A percentile compares a stretch with the other conserved stretches of the same genome.
phyloP scores from a whole-genome alignment of 1,140 invertebrate species.

The Drosophila pseudoobscura region DNA sequence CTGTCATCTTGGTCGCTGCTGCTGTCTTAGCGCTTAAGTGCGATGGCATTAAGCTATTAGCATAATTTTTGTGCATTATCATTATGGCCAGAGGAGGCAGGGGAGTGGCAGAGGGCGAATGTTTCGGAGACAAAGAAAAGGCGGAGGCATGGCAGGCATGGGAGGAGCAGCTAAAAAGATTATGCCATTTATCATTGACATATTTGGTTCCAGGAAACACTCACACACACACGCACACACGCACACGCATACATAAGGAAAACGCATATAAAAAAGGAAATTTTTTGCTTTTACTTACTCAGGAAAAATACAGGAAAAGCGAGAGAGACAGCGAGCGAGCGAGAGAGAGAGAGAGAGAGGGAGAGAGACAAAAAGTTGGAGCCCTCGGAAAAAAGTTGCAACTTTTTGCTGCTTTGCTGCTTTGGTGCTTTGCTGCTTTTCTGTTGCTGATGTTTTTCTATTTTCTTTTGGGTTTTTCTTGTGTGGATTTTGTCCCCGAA shows the following conservation, averaged over 20 bases:
- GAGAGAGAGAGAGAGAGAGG: slow-evolving; percentile 3
- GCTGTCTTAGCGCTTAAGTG: slow-evolving; percentile 72
- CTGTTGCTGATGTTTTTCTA: slow-evolving; percentile 1
- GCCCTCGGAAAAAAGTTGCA: slow-evolving; percentile 26
- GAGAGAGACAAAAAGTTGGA: slow-evolving; percentile 15
- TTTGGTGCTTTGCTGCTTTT: background rate
- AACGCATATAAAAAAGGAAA: slow-evolving; percentile 43
- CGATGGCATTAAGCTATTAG: slow-evolving; percentile 78
- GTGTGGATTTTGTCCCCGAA: background rate
- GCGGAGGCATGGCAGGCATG: background rate
- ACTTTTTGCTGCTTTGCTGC: slow-evolving; percentile 8
- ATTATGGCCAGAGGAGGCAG: slow-evolving; percentile 42
- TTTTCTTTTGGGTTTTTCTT: slow-evolving; percentile 5
- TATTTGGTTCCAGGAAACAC: slow-evolving; percentile 36
- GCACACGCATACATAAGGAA: background rate
- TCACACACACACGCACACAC: background rate
- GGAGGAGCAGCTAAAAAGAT: slow-evolving; percentile 40
- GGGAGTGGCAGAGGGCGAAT: background rate
- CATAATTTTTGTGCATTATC: slow-evolving; percentile 79
- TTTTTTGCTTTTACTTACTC: slow-evolving; percentile 52
- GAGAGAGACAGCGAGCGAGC: slow-evolving; percentile 5
- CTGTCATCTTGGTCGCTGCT: slow-evolving; percentile 40
- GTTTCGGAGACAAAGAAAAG: background rate
- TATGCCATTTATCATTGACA: slow-evolving; percentile 74
- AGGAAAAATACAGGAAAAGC: background rate